Evolutionary conservation across 1,140 invertebrate genomes (phyloP), one percentile per base, ranked within the genome.

Genomic region (Whitmania pigra): DNA sequence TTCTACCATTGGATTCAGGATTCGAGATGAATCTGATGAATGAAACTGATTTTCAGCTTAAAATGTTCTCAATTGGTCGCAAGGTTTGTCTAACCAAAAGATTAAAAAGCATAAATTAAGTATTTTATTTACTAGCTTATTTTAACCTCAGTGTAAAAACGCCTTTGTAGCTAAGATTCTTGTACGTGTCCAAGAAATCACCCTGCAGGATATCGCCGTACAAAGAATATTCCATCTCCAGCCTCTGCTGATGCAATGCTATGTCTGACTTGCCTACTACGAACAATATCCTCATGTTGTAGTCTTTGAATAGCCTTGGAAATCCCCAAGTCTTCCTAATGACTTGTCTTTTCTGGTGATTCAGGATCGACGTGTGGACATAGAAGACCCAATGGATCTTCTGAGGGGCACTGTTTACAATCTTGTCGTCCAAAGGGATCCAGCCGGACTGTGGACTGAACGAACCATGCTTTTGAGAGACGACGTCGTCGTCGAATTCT

Each of bases 161-260:
- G 80, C 91, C 90, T 81, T 93, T 93, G 77, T 91, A 90, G 2
- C 90, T 92, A 81, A 93, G 86, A 82, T 93, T 93, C 74, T 87
- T 85, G 78, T 93, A 93, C 43, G 84, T 85, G 82, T 93, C 91
- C 13, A 84, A 72, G 79, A 92, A 92, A 75, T 86, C 87, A 31
- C 89, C 90, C 82, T 91, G 89, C 31, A 92, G 85, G 71, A 93
- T 84, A 78, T 93, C 91, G 25, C 84, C 81, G 77, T 87, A 85
- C 0, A 75, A 75, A 4, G 77, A 77, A 76, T 86, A 85, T 79
- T 93, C 91, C 57, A 83, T 76, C 20, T 85, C 77, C 2, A 92
- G 76, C 17, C 77, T 76, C 0, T 78, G 72, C 75, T 88, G 85
- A 53, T 75, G 71, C 13, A 80, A 73, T 0, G 71, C 53, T 66